Evolutionary conservation across 2,888 invertebrate genomes (phyloP), one percentile per base, ranked within the genome.

Genomic region (Apamea epomidion): DNA sequence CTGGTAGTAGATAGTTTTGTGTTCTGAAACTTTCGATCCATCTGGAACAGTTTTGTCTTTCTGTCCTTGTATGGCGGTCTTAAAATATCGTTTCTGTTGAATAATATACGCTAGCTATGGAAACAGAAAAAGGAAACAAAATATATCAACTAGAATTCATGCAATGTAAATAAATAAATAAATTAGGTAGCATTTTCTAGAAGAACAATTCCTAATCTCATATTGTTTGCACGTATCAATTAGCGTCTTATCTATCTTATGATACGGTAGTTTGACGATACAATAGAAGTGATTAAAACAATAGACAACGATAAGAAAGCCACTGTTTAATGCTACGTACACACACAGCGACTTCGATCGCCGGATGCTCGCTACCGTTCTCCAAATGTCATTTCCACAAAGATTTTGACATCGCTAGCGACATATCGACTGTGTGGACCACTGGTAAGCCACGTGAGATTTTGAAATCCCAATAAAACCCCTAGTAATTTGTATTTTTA

Each of bases 241-340:
- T n/a, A 70, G n/a, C 32, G 32, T 32, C 16, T 62, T 51, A 69
- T 51, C 25, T 37, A 42, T 69, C 10, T 14, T 42, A 18, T 48
- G 29, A 78, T 78, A 78, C 1, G 45, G 1, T 48, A 25, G 32
- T 32, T 18, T 18, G 45, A 74, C 45, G 12, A 14, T 18, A 37
- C 18, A 68, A 67, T 78, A 10, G 16, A 45, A 51, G 14, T 48
- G 54, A 72, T 81, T 65, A 72, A 81, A 72, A 25, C 6, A 29
- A 81, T 72, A 72, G n/a, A 42, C 29, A 6, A 32, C 37, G 80
- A 72, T 72, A 80, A 81, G 37, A 64, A 54, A 21, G 16, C 21
- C 32, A 80, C 32, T 32, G 32, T n/a, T 3, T 68, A 51, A 69
- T 16, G 60, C 29, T 51, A 42, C 21, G 14, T 48, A 70, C 29